These are phyloP conservation scores for Tribolium freemani DNA, from an alignment of 2,888 invertebrate genomes.

Conservation along the genomic window DNA sequence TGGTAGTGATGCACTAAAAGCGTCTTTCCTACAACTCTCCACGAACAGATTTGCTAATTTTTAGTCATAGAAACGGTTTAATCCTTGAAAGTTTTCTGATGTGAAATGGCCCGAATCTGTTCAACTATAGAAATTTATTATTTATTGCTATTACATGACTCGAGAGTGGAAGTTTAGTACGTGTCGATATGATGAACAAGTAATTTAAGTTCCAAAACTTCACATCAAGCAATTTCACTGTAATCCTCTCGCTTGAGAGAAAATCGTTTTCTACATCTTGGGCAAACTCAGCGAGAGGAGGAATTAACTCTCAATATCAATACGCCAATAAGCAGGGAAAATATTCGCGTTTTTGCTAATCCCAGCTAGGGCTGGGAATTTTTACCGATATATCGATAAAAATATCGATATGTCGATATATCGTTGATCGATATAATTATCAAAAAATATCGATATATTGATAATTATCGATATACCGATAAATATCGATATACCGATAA, in stretches of 20 bases:
- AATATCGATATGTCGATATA: no score
- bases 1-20: slow-evolving; percentile 28
- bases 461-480: no score
- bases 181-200: slow-evolving; percentile 47
- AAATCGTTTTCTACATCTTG: slow-evolving; percentile 50
- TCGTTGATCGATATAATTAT: no score
- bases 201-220: slow-evolving; percentile 57
- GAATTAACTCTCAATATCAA: slow-evolving; percentile 23
- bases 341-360: no score
- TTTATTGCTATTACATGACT: slow-evolving; percentile 33
- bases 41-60: no score
- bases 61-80: no score
- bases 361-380: no score
- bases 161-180: slow-evolving; percentile 26
- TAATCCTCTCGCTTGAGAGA: slow-evolving; percentile 52
- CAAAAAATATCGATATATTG: no score
- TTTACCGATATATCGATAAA: no score
- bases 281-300: slow-evolving; percentile 11
- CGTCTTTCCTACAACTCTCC: no score
- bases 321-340: not conserved
- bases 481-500: no score
- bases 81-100: no score
- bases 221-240: slow-evolving; percentile 51
- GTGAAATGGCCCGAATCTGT: not conserved
- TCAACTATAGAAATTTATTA: slow-evolving; percentile 27